Conservation (phyloP, 2,113 vertebrate species). For the Phocoena phocoena region DNA sequence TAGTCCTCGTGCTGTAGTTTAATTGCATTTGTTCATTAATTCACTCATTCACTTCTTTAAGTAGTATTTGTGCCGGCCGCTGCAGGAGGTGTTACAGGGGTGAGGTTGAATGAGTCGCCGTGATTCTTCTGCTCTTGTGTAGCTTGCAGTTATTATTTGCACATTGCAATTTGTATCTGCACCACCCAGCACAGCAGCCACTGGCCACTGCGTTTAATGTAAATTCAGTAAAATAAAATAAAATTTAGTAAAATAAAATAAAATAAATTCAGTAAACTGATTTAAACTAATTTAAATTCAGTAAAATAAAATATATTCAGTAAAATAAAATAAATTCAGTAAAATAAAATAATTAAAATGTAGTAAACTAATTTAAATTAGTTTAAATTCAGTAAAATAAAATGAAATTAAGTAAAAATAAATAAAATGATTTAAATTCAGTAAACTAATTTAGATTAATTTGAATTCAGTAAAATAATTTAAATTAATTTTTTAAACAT, state of each 20-base stretch:
- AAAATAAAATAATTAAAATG: neutral
- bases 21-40: neutral
- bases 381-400: too few relatives aligned
- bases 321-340: neutral
- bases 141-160: neutral
- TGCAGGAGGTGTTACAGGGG: neutral
- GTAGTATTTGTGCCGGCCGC: neutral
- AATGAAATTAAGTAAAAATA: too few relatives aligned
- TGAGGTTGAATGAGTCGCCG: rapidly evolving
- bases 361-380: too few relatives aligned
- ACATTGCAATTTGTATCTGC: neutral
- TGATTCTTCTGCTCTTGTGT: rapidly evolving
- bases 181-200: neutral
- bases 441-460: too few relatives aligned
- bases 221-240: neutral
- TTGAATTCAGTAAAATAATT: too few relatives aligned
- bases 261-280: too few relatives aligned
- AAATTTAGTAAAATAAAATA: too few relatives aligned
- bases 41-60: neutral
- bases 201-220: neutral
- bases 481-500: too few relatives aligned
- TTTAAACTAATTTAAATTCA: too few relatives aligned
- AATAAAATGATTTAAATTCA: neutral
- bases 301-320: too few relatives aligned
- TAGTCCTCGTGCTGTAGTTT: rapidly evolving